phyloP scores from a whole-genome alignment of 2,113 vertebrate genomes.

The Poicephalus meyeri region DNA sequence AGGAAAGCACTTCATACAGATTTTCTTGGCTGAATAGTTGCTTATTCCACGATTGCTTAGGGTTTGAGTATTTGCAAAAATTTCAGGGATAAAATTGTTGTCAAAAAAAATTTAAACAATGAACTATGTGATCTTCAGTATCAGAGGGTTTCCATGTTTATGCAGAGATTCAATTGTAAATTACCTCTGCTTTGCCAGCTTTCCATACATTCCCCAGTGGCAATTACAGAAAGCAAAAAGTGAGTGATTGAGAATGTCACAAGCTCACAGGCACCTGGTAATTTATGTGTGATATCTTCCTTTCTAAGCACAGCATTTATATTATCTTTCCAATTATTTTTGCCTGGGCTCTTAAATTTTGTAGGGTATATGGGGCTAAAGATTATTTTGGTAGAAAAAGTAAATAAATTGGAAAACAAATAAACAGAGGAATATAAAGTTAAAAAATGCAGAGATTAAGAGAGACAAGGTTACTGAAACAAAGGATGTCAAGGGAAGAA shows the following conservation, averaged over 20 bases:
- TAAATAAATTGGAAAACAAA: conserved; percentile 21
- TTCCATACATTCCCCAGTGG: background rate
- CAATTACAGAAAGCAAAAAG: background rate
- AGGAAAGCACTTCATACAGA: background rate
- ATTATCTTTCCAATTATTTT: conserved; percentile 48
- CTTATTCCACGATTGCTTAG: background rate
- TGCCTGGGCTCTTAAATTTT: conserved; percentile 5
- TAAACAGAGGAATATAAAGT: background rate
- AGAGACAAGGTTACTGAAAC: background rate
- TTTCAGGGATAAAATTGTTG: background rate
- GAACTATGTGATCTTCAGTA: background rate
- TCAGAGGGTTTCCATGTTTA: background rate
- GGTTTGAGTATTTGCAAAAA: background rate
- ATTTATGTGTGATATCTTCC: conserved; percentile 23
- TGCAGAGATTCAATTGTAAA: background rate
- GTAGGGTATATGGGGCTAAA: background rate
- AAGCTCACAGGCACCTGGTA: background rate
- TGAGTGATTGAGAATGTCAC: background rate
- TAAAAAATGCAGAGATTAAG: conserved; percentile 3
- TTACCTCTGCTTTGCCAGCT: background rate
- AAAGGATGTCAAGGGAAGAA: background rate
- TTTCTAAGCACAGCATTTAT: background rate
- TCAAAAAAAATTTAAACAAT: background rate
- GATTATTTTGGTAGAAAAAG: conserved; percentile 11
- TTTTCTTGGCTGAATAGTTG: background rate